A percentile compares a stretch with the other conserved stretches of the same genome.
These are phyloP conservation scores for Seladonia tumulorum DNA, from an alignment of 2,888 invertebrate species.

Conservation along the genomic window DNA sequence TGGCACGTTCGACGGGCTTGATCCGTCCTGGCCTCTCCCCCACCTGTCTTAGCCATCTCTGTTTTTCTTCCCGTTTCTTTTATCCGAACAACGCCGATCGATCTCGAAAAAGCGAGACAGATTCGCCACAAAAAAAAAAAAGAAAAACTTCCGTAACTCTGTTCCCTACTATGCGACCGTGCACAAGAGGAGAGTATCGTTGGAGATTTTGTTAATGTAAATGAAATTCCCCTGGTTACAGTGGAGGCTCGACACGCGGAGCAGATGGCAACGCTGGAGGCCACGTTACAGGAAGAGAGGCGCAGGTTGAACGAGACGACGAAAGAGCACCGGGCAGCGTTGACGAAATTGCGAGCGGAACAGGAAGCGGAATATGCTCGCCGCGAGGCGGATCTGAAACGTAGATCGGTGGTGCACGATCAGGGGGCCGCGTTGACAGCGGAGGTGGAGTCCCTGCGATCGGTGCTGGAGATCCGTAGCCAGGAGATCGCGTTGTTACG, in stretches of 20 bases:
- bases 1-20: conserved; percentile 63
- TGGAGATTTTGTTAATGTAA: not conserved
- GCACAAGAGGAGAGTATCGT: not conserved
- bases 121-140: not conserved
- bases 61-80: conserved; percentile 48
- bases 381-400: conserved; percentile 85
- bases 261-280: conserved; percentile 74
- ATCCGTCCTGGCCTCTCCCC: conserved; percentile 30
- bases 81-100: conserved; percentile 39
- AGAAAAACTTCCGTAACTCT: not conserved
- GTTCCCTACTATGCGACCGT: not conserved
- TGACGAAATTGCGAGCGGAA: conserved; percentile 83
- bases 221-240: conserved; percentile 46
- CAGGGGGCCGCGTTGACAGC: conserved; percentile 86
- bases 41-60: conserved; percentile 22
- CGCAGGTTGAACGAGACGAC: conserved; percentile 75
- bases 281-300: conserved; percentile 76
- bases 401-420: conserved; percentile 85
- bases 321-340: conserved; percentile 77
- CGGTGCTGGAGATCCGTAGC: conserved; percentile 95
- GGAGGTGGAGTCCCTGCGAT: conserved; percentile 93
- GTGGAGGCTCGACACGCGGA: conserved; percentile 77
- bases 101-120: not conserved
- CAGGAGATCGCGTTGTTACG: conserved; percentile 92
- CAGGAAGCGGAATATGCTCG: conserved; percentile 86